Percentiles rank a stretch among this genome's conserved stretches.
These are phyloP conservation scores for Cryptocephalus primarius DNA, from an alignment of 2,888 invertebrate species.

Conservation along the genomic window DNA sequence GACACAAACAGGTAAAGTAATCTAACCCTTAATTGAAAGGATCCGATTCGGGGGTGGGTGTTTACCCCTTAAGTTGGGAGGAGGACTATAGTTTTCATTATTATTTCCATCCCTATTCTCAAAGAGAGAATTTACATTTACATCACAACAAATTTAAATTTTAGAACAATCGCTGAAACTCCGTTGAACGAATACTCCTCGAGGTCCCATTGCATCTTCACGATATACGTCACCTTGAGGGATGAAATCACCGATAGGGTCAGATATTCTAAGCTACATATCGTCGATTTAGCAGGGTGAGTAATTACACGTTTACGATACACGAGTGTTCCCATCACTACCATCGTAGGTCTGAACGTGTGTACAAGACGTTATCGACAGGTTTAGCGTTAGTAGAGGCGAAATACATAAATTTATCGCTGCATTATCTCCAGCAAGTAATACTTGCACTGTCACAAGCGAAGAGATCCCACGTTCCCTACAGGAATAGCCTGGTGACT, in stretches of 20 bases:
- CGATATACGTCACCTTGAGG: conserved; percentile 37
- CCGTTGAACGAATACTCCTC: conserved; percentile 45
- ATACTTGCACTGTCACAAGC: conserved; percentile 34
- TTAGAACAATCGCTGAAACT: conserved; percentile 41
- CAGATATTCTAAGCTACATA: conserved; percentile 38
- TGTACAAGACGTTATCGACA: conserved; percentile 38
- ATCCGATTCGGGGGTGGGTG: too few species aligned
- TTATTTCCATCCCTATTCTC: not conserved
- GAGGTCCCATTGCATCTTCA: conserved; percentile 46
- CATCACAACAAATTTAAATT: not conserved
- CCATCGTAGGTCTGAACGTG: conserved; percentile 38
- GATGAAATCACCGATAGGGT: conserved; percentile 27
- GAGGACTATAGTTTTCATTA: too few species aligned
- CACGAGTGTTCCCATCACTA: not conserved
- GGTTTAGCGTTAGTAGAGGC: conserved; percentile 41
- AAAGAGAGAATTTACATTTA: too few species aligned
- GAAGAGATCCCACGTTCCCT: conserved; percentile 34
- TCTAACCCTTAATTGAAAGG: not conserved
- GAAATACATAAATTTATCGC: conserved; percentile 43
- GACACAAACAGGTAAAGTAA: conserved; percentile 38
- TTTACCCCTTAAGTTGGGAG: too few species aligned
- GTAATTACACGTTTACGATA: not conserved
- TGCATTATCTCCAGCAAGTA: conserved; percentile 45
- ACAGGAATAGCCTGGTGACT: conserved; percentile 44
- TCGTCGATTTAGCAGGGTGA: conserved; percentile 46